Conservation (phyloP, 2,113 vertebrate species). For the Zosterops hypoxanthus region DNA sequence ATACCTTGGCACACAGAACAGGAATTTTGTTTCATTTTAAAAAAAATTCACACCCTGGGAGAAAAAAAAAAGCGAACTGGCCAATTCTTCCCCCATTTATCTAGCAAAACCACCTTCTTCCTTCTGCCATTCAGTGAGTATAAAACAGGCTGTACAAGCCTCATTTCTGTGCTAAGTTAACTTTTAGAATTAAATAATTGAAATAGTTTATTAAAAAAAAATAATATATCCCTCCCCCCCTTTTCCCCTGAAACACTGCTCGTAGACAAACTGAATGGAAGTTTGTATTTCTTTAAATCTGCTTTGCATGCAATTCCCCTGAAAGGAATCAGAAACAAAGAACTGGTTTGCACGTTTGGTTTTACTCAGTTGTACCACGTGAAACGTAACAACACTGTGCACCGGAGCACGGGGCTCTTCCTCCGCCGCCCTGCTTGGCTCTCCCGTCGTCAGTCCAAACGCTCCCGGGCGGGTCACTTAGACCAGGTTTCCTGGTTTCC, state of each 20-base stretch:
- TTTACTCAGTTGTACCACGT: slow-evolving; percentile 75
- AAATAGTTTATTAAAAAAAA: slow-evolving; percentile 75
- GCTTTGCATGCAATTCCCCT: slow-evolving; percentile 75
- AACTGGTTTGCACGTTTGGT: slow-evolving; percentile 74
- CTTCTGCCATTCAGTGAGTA: slow-evolving; percentile 66
- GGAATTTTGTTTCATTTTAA: slow-evolving; percentile 77
- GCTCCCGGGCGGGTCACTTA: slow-evolving; percentile 60
- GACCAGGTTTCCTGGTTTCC: slow-evolving; percentile 85
- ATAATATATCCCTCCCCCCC: slow-evolving; percentile 43
- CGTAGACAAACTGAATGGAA: slow-evolving; percentile 64
- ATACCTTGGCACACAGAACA: slow-evolving; percentile 93
- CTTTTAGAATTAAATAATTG: slow-evolving; percentile 81
- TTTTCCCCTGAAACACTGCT: slow-evolving; percentile 63
- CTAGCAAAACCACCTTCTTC: slow-evolving; percentile 67
- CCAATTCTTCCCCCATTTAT: slow-evolving; percentile 70
- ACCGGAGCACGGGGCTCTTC: slow-evolving; percentile 69
- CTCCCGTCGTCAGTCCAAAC: slow-evolving; percentile 25
- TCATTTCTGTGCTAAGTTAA: slow-evolving; percentile 76
- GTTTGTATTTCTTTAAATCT: slow-evolving; percentile 67
- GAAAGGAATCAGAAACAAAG: slow-evolving; percentile 80
- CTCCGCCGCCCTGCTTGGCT: slow-evolving; percentile 3
- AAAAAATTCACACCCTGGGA: slow-evolving; percentile 62
- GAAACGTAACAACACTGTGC: slow-evolving; percentile 74
- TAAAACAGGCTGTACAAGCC: slow-evolving; percentile 64
- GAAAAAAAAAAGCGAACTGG: slow-evolving; percentile 72